Percentiles rank a stretch among this genome's conserved stretches.
phyloP scores from a whole-genome alignment of 2,113 vertebrate species.

The Ovibos moschatus region DNA sequence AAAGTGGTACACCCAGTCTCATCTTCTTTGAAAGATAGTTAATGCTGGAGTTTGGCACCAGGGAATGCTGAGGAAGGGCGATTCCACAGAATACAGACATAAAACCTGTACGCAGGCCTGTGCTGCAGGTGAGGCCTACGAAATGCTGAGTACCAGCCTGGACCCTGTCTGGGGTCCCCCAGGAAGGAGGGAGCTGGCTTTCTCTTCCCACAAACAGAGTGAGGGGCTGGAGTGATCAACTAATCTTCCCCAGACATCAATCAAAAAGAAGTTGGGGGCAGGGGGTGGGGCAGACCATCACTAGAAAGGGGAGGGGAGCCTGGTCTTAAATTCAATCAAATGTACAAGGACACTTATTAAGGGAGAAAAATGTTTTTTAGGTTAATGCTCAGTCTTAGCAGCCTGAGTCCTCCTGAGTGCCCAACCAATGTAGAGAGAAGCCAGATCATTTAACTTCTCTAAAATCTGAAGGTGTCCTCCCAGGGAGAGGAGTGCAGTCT shows the following conservation, averaged over 20 bases:
- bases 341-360: not conserved
- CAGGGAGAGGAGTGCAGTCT: too few species aligned
- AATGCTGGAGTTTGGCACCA: not conserved
- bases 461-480: not conserved
- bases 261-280: not conserved
- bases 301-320: not conserved
- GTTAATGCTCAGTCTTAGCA: not conserved
- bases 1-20: not conserved
- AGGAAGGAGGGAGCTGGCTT: not conserved
- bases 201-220: not conserved
- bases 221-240: not conserved
- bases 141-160: not conserved
- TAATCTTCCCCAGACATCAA: not conserved
- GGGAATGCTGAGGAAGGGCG: not conserved
- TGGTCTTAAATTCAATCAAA: not conserved
- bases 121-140: not conserved
- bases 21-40: not conserved
- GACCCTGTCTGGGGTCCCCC: not conserved
- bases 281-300: too few species aligned
- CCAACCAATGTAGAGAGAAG: not conserved
- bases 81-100: fast-evolving
- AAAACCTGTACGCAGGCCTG: fast-evolving
- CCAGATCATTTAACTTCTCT: too few species aligned
- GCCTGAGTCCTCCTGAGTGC: not conserved
- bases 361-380: not conserved